Conservation (phyloP, 1,140 invertebrate genomes). For the Fopius arisanus region DNA sequence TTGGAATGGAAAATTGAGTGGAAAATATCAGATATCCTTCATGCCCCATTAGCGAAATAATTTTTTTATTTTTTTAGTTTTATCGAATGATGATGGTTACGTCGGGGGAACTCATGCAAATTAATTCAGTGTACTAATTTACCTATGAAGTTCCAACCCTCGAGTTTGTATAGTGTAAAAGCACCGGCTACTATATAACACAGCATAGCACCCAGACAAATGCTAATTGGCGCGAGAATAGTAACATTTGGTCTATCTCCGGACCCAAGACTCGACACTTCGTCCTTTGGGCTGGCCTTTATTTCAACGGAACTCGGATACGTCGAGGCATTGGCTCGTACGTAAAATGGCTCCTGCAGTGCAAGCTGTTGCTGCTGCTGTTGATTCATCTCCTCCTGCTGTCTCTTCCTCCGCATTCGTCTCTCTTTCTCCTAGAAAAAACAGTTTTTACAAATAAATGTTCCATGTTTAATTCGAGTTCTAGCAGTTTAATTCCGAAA, state of each 20-base stretch:
- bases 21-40: too few relatives aligned
- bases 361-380: slow-evolving; percentile 70
- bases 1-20: too few relatives aligned
- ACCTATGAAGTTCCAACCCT: slow-evolving; percentile 83
- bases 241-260: slow-evolving; percentile 73
- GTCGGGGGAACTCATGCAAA: not conserved
- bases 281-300: slow-evolving; percentile 69
- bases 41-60: too few relatives aligned
- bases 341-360: slow-evolving; percentile 82
- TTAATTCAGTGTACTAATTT: slow-evolving; percentile 19
- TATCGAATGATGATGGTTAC: slow-evolving; percentile 9
- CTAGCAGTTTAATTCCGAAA: not conserved
- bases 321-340: slow-evolving; percentile 76
- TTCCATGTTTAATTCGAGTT: not conserved
- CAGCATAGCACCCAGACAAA: slow-evolving; percentile 81
- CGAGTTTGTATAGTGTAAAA: slow-evolving; percentile 84
- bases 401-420: slow-evolving; percentile 77
- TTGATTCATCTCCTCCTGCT: slow-evolving; percentile 76
- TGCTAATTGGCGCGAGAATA: slow-evolving; percentile 78
- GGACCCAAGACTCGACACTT: slow-evolving; percentile 59
- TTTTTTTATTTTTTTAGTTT: slow-evolving; percentile 10
- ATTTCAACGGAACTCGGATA: slow-evolving; percentile 77
- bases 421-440: slow-evolving; percentile 72
- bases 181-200: slow-evolving; percentile 89
- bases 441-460: slow-evolving; percentile 10